phyloP scores from a whole-genome alignment of 2,888 invertebrate species.

The Steinernema carpocapsae region DNA sequence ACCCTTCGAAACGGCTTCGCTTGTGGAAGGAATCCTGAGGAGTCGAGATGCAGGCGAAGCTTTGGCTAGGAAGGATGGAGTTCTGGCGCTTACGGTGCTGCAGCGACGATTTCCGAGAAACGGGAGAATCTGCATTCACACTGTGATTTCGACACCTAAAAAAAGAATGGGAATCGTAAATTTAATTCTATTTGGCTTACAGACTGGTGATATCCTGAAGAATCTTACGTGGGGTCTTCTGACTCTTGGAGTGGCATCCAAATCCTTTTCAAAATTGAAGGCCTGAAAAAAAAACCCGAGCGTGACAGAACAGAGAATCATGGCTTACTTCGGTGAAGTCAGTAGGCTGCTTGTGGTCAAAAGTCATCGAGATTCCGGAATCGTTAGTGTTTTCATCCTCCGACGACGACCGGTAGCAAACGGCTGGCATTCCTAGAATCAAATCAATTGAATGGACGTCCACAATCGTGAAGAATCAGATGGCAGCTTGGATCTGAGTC shows the following conservation, averaged over 20 bases:
- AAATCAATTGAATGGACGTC: neutral
- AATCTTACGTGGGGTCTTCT: neutral
- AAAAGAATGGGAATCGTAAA: neutral
- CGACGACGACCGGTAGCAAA: neutral
- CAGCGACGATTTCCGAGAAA: neutral
- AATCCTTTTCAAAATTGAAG: neutral
- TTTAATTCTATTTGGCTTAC: neutral
- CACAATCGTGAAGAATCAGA: neutral
- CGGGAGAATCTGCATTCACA: neutral
- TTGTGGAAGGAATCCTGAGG: neutral
- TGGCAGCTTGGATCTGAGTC: neutral
- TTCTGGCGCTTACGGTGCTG: conserved; percentile 7
- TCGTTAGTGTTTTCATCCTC: conserved; percentile 32
- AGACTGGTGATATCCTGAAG: neutral
- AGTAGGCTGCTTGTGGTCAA: conserved; percentile 2
- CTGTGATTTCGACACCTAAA: neutral
- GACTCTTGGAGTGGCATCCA: neutral
- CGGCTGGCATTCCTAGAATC: conserved; percentile 24
- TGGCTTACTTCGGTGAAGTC: neutral
- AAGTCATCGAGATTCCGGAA: conserved; percentile 5
- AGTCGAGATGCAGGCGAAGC: neutral
- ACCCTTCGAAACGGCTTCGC: neutral
- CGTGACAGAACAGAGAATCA: neutral
- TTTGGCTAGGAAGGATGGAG: neutral
- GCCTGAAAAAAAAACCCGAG: neutral